These are phyloP conservation scores for Caenorhabditis sp. DNA, from an alignment of 2,888 invertebrate genomes.

Conservation along the genomic window DNA sequence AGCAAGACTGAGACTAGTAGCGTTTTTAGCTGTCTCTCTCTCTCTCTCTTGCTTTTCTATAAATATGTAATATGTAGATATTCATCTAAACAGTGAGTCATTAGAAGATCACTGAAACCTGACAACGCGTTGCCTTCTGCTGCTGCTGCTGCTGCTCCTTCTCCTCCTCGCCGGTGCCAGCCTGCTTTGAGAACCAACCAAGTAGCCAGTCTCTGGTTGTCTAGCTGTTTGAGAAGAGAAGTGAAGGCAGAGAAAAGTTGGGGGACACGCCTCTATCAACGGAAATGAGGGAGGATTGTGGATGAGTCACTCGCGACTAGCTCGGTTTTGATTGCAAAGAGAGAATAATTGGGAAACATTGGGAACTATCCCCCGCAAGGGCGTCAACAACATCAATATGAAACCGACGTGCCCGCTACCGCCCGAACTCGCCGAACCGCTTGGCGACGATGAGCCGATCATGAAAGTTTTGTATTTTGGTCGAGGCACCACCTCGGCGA, in stretches of 20 bases:
- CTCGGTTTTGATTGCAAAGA: too few relatives aligned
- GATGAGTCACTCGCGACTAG: constrained; percentile 5
- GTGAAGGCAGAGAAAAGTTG: neutral
- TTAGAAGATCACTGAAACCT: neutral
- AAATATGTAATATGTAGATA: too few relatives aligned
- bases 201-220: neutral
- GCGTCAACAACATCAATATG: constrained; percentile 1
- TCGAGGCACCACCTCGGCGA: neutral
- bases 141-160: too few relatives aligned
- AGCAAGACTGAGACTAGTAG: neutral
- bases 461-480: constrained; percentile 23
- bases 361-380: too few relatives aligned
- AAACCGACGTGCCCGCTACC: constrained; percentile 20
- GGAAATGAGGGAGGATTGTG: constrained; percentile 3
- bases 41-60: neutral
- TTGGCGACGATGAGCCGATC: constrained; percentile 26
- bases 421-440: constrained; percentile 10
- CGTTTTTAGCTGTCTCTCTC: neutral
- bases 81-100: neutral
- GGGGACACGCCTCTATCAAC: neutral
- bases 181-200: neutral
- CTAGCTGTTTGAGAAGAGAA: neutral
- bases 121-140: too few relatives aligned
- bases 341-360: too few relatives aligned
- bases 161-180: neutral